A percentile compares a stretch with the other conserved stretches of the same genome.
Conservation (phyloP, 2,113 vertebrate species). For the Dryoscopus gambensis region DNA sequence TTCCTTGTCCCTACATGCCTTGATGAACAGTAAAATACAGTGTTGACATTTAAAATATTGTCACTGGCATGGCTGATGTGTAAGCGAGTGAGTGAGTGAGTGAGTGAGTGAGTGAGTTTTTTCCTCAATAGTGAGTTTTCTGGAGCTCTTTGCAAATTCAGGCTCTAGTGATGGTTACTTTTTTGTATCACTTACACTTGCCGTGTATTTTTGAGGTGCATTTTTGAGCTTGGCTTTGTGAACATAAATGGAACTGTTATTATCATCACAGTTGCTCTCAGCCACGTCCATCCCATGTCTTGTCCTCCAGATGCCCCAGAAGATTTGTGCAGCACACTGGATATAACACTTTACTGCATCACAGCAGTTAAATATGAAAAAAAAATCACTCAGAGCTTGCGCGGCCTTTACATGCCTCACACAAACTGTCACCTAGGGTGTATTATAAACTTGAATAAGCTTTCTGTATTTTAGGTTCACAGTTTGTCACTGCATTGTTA, state of each 20-base stretch:
- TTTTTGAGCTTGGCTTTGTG: neutral
- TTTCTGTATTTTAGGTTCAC: neutral
- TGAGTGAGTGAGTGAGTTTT: neutral
- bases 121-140: neutral
- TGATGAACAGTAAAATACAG: neutral
- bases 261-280: neutral
- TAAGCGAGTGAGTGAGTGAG: neutral
- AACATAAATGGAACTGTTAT: neutral
- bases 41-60: neutral
- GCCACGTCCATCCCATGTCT: neutral
- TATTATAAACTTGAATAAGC: neutral
- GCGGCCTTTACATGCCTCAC: neutral
- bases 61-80: neutral
- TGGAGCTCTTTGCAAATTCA: neutral
- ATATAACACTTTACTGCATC: neutral
- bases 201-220: rapidly evolving
- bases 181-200: neutral
- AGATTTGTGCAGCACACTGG: neutral
- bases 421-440: neutral
- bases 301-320: neutral
- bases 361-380: neutral
- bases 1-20: neutral
- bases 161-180: neutral
- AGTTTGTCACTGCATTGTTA: neutral
- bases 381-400: neutral